A percentile compares a stretch with the other conserved stretches of the same genome.
phyloP scores from a whole-genome alignment of 2,797 vertebrate genomes.

The Muraenolepis orangiensis region DNA sequence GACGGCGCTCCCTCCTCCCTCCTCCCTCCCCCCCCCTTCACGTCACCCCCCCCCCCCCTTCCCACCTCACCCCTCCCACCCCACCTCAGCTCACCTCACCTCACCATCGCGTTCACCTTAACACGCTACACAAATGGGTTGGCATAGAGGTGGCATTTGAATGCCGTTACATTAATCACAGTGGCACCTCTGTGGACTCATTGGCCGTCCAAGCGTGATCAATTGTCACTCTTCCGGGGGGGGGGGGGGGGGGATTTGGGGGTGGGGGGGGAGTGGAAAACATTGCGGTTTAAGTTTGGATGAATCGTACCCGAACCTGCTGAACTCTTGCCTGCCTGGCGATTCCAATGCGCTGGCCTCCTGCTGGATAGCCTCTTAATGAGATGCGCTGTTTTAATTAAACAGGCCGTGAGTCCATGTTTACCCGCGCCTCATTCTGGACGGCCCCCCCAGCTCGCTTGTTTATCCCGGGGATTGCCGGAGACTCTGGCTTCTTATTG shows the following conservation, averaged over 20 bases:
- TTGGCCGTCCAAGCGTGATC: background rate
- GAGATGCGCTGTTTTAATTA: slow-evolving; percentile 53
- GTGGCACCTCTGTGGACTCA: background rate
- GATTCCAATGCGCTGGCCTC: slow-evolving; percentile 13
- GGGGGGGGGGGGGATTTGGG: background rate
- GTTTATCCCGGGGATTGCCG: slow-evolving; percentile 36
- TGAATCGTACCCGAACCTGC: background rate
- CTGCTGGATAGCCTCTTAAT: slow-evolving; percentile 52
- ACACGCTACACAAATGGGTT: background rate
- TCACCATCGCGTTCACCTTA: background rate
- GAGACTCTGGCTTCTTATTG: slow-evolving; percentile 33
- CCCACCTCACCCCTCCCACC: no score
- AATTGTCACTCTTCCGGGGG: no score
- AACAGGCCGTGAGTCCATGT: slow-evolving; percentile 34
- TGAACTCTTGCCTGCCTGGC: no score
- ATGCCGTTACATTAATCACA: background rate
- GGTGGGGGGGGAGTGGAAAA: background rate
- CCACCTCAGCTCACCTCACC: no score
- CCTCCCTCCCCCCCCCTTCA: no score
- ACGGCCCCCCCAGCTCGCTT: slow-evolving; percentile 14
- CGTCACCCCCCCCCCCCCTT: no score
- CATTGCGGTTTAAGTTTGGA: no score
- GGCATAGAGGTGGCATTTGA: background rate
- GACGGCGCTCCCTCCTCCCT: slow-evolving; percentile 8
- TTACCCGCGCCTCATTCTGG: slow-evolving; percentile 31